Conservation (phyloP, 2,797 vertebrate genomes). For the Periparus ater region DNA sequence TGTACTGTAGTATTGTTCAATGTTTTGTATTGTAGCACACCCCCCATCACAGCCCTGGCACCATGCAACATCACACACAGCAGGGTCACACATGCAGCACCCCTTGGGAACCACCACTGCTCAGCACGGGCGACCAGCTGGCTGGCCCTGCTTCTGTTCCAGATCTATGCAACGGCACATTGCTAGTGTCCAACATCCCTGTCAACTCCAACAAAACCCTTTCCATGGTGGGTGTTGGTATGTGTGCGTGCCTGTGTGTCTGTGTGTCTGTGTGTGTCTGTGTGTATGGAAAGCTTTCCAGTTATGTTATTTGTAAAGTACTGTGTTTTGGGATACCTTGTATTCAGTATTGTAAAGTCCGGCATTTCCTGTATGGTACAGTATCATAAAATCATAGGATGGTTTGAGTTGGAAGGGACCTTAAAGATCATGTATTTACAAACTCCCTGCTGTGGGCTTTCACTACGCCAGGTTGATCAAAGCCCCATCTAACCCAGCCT, state of each 20-base stretch:
- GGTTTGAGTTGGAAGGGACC: background rate
- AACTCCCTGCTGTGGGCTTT: background rate
- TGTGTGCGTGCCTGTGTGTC: no score
- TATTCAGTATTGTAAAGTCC: background rate
- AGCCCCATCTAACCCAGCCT: background rate
- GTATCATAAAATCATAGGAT: background rate
- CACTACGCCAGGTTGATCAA: background rate
- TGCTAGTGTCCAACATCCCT: background rate
- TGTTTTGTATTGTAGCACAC: background rate
- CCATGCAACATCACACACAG: background rate
- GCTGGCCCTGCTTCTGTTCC: background rate
- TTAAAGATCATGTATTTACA: background rate
- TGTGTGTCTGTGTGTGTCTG: no score
- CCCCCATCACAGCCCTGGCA: background rate
- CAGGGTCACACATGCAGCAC: background rate
- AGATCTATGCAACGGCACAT: background rate
- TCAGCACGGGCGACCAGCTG: background rate
- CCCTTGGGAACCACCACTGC: background rate
- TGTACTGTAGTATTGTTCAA: background rate
- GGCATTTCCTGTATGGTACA: background rate
- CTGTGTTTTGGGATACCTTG: background rate
- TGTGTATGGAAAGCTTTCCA: rapidly evolving
- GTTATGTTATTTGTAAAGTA: background rate
- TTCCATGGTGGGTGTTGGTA: background rate
- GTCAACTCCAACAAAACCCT: background rate